Evolutionary conservation across 2,888 invertebrate genomes (phyloP), one percentile per base, ranked within the genome.

Genomic region (Drosophila peninsularis): DNA sequence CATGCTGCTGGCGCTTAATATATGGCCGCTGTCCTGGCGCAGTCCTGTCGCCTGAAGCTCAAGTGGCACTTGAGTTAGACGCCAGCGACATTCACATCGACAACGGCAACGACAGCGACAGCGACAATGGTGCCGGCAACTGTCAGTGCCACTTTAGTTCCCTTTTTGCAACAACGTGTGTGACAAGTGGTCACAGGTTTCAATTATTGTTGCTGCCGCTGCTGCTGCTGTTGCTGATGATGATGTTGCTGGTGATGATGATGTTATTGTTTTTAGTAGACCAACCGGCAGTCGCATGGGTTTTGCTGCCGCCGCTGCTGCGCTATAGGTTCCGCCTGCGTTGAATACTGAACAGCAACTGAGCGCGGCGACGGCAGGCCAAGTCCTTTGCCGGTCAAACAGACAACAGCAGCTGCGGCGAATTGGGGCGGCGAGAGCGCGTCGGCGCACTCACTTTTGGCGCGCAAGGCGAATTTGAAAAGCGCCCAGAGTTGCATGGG

Each of bases 101-200:
- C 56, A 62, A 24, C 37, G 41, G 2, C 34, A 42, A 21, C 53
- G 55, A 37, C 52, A 44, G 24, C 32, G 37, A 5, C 36, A 52
- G 14, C 62, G 41, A 62, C 34, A 62, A 45, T 24, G 37, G n/a
- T 37, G 62, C 62, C 72, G 75, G 72, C 69, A 73, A 75, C 75
- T 76, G 75, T 75, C 75, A 71, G 47, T 56, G 49, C 5, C 74
- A 77, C 65, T 73, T 76, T 47, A 62, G 55, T 55, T 73, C 27
- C 42, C 52, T 39, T 53, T 47, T 55, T 71, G 67, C 54, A 54
- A 67, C 75, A 75, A 63, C 75, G 75, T 76, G 65, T 76, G 69
- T 80, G 84, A 76, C 82, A 74, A 82, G 78, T 84, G 84, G 82
- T 73, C 82, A 80, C 71, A 78, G 67, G 54, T 65, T 71, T 77